Base-by-base conservation (phyloP, 64 coral and sea anemone genomes). In the Cladopsammia gracilis region DNA sequence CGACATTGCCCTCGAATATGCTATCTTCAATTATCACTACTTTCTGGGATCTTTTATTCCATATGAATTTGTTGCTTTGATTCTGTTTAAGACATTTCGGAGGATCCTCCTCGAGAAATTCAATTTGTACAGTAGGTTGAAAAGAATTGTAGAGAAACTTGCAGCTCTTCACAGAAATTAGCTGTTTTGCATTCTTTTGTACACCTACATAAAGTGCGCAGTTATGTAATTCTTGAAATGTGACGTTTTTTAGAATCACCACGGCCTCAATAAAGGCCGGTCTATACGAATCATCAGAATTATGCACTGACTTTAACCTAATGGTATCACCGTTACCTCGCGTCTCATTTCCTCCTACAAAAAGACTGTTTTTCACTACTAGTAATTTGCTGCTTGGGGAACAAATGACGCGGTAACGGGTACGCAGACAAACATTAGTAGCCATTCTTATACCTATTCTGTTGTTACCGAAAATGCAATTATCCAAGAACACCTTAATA, bases 201-300 rank as follows among this genome's bases (percentile, higher is more conserved):
- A 18, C 19, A 5, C 4, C 13, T 48, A 75, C 18, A 7, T 44
- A 75, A 13, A 75, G 13, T 20, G 46, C 46, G n/a, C 46, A 16
- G 14, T 14, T 46, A 7, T 75, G 72, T 48, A 75, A 48, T 49
- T 10, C 72, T 6, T 7, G 72, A 48, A 75, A 75, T 14, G 72
- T 75, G 16, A 75, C 72, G 15, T 75, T 75, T 48, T 75, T 18
- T 9, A 75, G 72, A 75, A 75, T 56, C 12, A 56, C 53, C 53
- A 1, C 12, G 1, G 53, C 53, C 2, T 56, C 5, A 56, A 56
- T 56, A 5, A 56, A 56, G 12, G 7, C 7, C 12, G 7, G 7
- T 6, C 12, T 7, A 5, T 10, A 12, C 12, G 53, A 56, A 7
- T 12, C 12, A 6, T 12, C 5, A 10, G 53, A 10, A 1, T 10